A percentile compares a stretch with the other conserved stretches of the same genome.
phyloP scores from a whole-genome alignment of 2,113 vertebrate genomes.

The Dipodomys merriami region DNA sequence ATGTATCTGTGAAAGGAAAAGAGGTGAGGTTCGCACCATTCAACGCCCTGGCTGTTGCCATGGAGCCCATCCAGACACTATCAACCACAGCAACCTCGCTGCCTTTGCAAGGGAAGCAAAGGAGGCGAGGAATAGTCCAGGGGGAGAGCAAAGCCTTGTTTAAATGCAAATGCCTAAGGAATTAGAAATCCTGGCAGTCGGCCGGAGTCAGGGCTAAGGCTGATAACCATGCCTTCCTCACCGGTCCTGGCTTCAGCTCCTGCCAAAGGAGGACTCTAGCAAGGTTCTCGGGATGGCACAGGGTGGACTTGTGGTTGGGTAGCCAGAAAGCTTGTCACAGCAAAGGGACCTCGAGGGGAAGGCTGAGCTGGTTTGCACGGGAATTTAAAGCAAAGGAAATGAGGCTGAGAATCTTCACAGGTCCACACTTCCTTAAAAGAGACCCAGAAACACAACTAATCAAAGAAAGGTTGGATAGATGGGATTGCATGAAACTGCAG shows the following conservation, averaged over 20 bases:
- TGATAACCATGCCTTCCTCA: constrained; percentile 7
- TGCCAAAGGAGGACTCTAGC: constrained; percentile 48
- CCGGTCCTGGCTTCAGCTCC: constrained; percentile 30
- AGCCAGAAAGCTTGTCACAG: constrained; percentile 22
- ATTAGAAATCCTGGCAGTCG: constrained; percentile 41
- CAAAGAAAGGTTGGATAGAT: no score
- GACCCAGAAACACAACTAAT: no score
- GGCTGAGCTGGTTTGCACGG: constrained; percentile 34
- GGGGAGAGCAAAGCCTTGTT: constrained; percentile 69
- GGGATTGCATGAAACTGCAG: no score
- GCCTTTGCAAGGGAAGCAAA: constrained; percentile 61
- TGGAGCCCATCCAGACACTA: constrained; percentile 70
- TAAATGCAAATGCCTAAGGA: constrained; percentile 77
- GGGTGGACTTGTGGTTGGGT: not conserved
- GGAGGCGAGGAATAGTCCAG: constrained; percentile 28
- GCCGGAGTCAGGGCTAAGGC: not conserved
- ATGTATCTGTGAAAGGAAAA: constrained; percentile 47
- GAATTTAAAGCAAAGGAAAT: constrained; percentile 67
- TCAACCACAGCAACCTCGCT: not conserved
- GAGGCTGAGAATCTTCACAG: not conserved
- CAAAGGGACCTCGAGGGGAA: not conserved
- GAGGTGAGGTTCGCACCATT: constrained; percentile 71
- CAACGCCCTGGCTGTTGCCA: constrained; percentile 72
- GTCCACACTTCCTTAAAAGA: no score
- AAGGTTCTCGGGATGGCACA: constrained; percentile 23